Evolutionary conservation across 2,113 vertebrate genomes (phyloP), one percentile per base, ranked within the genome.

Genomic region (Cyphotilapia sp.): DNA sequence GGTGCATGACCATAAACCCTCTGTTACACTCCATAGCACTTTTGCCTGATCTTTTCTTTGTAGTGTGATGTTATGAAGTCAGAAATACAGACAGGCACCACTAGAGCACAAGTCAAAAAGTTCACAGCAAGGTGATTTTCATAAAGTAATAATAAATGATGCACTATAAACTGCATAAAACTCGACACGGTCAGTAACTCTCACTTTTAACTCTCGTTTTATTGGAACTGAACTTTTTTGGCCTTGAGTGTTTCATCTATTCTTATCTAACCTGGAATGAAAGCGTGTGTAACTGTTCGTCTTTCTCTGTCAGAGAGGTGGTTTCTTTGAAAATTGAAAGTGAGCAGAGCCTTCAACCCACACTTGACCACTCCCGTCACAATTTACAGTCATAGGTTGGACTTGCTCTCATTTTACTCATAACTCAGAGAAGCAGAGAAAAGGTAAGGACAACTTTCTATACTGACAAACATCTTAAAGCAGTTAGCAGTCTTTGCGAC

Each of bases 21-120:
- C 61, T 66, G 61, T 38, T 66, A 66, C 7, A 66, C 3, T 66
- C 61, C 61, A 8, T 38, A 66, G 33, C 19, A 13, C 33, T 38
- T 38, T 66, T 22, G 33, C 24, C 40, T 45, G 69, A 3, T 74
- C 1, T 45, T 74, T 7, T 76, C 9, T 47, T 76, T 76, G 16
- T 76, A 19, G 6, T 76, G 71, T 47, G 24, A 29, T 24, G n/a
- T 24, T 45, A 47, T 76, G 1, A 74, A 47, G 40, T 47, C 9
- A 29, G 6, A 76, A 47, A 76, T 12, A 49, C 71, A 76, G 24
- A 49, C 71, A 76, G 14, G 3, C 27, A 61, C 57, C 57, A 61
- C 57, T 31, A 45, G 13, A 27, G 22, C 0, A 0, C 9, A 29
- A 8, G 40, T 47, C 9, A 47, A 47, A 76, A 29, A 17, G 40